Conservation (phyloP, 2,888 invertebrate species). For the Tanytarsus gracilentus region DNA sequence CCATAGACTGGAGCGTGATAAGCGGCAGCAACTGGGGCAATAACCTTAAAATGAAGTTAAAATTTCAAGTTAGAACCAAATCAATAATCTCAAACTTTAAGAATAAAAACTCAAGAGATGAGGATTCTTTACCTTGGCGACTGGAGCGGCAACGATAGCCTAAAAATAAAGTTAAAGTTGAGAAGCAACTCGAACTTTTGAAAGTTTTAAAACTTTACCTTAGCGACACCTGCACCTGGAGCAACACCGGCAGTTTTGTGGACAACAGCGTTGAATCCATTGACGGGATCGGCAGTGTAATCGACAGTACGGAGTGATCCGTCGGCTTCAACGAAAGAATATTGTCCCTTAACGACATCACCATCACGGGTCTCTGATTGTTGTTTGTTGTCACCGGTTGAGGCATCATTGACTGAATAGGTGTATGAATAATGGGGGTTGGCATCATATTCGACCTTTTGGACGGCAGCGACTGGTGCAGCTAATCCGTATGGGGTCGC, state of each 20-base stretch:
- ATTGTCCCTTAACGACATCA: slow-evolving; percentile 49
- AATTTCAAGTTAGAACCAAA: too few species aligned
- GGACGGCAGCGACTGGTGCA: slow-evolving; percentile 35
- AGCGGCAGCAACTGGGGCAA: slow-evolving; percentile 1
- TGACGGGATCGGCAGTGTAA: slow-evolving; percentile 49
- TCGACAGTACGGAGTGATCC: slow-evolving; percentile 49
- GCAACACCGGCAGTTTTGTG: slow-evolving; percentile 45
- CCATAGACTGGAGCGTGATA: slow-evolving; percentile 11
- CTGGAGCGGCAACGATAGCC: slow-evolving; percentile 37
- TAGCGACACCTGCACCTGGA: slow-evolving; percentile 35
- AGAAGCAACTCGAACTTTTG: too few species aligned
- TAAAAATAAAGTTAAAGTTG: background rate
- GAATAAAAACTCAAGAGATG: too few species aligned
- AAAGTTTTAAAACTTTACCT: too few species aligned
- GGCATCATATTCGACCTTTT: slow-evolving; percentile 41
- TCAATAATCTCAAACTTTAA: too few species aligned
- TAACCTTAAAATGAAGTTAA: too few species aligned
- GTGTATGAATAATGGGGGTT: slow-evolving; percentile 50
- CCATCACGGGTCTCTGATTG: slow-evolving; percentile 48
- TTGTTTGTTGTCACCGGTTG: slow-evolving; percentile 49
- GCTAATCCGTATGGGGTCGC: slow-evolving; percentile 31
- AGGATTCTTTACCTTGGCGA: too few species aligned
- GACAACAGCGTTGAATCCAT: slow-evolving; percentile 52
- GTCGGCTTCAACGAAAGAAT: slow-evolving; percentile 49
- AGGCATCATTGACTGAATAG: slow-evolving; percentile 47